Percentiles rank a stretch among this genome's conserved stretches.
phyloP scores from a whole-genome alignment of 1,140 invertebrate species.

The Trichonephila clavipes region DNA sequence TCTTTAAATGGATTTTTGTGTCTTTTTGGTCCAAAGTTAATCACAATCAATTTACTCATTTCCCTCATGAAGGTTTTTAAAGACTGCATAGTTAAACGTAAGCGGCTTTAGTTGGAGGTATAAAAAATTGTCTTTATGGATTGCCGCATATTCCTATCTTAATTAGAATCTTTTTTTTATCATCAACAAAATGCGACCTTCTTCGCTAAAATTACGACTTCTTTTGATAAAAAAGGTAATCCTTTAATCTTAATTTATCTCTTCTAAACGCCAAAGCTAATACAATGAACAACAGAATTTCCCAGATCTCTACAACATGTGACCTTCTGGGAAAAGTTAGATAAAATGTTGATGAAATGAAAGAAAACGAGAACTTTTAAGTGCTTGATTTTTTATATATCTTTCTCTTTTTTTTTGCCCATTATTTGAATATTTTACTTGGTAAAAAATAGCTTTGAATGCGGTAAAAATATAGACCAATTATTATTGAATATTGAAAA shows the following conservation, averaged over 20 bases:
- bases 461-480: too few species aligned
- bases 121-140: neutral
- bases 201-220: neutral
- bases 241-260: slow-evolving; percentile 21
- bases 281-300: neutral
- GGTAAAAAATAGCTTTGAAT: too few species aligned
- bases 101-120: neutral
- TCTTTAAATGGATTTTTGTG: too few species aligned
- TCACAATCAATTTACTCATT: too few species aligned
- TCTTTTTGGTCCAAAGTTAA: too few species aligned
- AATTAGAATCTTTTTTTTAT: neutral
- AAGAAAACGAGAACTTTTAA: too few species aligned
- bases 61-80: too few species aligned
- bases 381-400: too few species aligned
- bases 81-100: neutral
- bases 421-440: too few species aligned
- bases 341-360: neutral
- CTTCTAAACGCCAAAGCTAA: neutral
- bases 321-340: neutral
- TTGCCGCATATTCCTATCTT: neutral
- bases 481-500: too few species aligned
- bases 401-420: too few species aligned
- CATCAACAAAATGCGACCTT: neutral
- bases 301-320: neutral
- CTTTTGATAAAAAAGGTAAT: neutral